Conservation (phyloP, 2,888 invertebrate genomes). For the Eulithis prunata region DNA sequence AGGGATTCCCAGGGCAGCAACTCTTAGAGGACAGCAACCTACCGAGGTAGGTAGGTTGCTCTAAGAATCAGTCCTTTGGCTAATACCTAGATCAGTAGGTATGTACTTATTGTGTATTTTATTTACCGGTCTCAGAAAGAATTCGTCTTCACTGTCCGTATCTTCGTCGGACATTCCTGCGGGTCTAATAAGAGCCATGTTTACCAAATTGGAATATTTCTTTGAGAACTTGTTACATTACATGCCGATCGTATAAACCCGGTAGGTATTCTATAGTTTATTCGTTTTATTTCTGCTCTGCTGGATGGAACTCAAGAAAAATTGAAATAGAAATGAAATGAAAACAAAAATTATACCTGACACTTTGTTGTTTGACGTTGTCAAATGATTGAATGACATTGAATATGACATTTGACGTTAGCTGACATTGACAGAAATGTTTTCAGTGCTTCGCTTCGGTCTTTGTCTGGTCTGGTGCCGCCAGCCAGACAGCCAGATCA, state of each 20-base stretch:
- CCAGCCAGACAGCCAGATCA: too few relatives aligned
- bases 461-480: too few relatives aligned
- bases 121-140: slow-evolving; percentile 69
- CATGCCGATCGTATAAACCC: not conserved
- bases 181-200: slow-evolving; percentile 61
- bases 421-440: too few relatives aligned
- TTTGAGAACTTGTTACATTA: slow-evolving; percentile 1
- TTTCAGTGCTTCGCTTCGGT: too few relatives aligned
- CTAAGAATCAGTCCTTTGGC: not conserved
- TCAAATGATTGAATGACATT: too few relatives aligned
- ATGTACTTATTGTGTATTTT: not conserved
- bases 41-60: too few relatives aligned
- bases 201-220: slow-evolving; percentile 8
- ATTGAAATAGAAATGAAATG: too few relatives aligned
- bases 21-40: too few relatives aligned
- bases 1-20: too few relatives aligned
- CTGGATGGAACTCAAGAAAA: not conserved
- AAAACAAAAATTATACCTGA: too few relatives aligned
- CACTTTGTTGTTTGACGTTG: too few relatives aligned
- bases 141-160: slow-evolving; percentile 71
- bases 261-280: slow-evolving; percentile 4
- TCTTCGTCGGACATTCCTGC: slow-evolving; percentile 75
- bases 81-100: not conserved
- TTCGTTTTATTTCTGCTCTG: not conserved
- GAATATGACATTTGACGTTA: too few relatives aligned